phyloP scores from a whole-genome alignment of 2,888 invertebrate species.

The Dione juno region DNA sequence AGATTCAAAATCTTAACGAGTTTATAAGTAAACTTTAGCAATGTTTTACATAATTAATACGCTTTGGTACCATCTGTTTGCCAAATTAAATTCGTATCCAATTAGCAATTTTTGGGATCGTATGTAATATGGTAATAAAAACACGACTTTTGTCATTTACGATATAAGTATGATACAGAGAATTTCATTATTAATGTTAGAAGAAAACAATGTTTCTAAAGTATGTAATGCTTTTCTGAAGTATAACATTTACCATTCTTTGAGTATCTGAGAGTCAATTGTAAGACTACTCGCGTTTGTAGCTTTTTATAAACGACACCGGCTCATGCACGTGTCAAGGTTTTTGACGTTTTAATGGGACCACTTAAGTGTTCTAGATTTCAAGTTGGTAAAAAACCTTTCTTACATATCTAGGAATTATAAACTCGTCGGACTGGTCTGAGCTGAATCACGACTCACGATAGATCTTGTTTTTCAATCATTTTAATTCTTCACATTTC shows the following conservation, averaged over 20 bases:
- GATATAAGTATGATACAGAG: not conserved
- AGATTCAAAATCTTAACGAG: too few relatives aligned
- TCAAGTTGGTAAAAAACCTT: slow-evolving; percentile 42
- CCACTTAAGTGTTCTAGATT: slow-evolving; percentile 44
- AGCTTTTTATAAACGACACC: slow-evolving; percentile 17
- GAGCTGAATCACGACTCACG: slow-evolving; percentile 43
- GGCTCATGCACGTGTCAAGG: slow-evolving; percentile 30
- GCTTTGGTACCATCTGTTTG: not conserved
- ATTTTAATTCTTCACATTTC: slow-evolving; percentile 22
- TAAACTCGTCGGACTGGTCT: slow-evolving; percentile 45
- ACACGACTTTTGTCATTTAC: too few relatives aligned
- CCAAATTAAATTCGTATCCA: not conserved
- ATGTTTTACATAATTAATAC: not conserved
- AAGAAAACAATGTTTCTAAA: too few relatives aligned
- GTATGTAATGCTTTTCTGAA: too few relatives aligned
- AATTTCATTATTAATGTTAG: not conserved
- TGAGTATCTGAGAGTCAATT: not conserved
- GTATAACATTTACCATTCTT: not conserved
- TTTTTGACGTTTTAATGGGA: slow-evolving; percentile 40
- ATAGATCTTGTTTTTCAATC: slow-evolving; percentile 28
- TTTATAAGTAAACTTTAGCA: not conserved
- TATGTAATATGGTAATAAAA: too few relatives aligned
- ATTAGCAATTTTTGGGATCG: not conserved
- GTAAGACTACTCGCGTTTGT: not conserved
- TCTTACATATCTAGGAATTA: slow-evolving; percentile 43